phyloP scores from a whole-genome alignment of 2,888 invertebrate genomes.

The Gymnocheta viridis region DNA sequence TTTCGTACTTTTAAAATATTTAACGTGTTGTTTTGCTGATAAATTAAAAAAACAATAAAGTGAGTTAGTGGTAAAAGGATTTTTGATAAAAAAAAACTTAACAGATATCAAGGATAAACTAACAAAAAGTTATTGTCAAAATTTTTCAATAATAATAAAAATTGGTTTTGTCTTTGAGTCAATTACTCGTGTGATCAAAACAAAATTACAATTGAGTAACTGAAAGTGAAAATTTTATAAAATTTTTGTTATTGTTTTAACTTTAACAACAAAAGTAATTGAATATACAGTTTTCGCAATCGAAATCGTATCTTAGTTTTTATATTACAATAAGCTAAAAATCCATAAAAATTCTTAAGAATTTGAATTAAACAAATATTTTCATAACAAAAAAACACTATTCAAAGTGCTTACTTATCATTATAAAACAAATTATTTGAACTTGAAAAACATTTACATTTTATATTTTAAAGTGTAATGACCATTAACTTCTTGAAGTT shows the following conservation, averaged over 20 bases:
- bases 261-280: no score
- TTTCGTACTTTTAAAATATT: neutral
- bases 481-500: no score
- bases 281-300: no score
- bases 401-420: no score
- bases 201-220: neutral
- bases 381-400: no score
- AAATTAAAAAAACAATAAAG: conserved; percentile 22
- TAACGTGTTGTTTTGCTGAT: conserved; percentile 37
- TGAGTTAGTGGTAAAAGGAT: conserved; percentile 45
- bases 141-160: neutral
- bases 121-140: neutral
- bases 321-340: no score
- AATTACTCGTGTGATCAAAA: neutral
- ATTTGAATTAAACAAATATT: no score
- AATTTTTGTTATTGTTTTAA: neutral
- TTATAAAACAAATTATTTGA: no score
- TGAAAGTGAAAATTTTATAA: neutral
- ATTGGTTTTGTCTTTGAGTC: neutral
- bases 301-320: no score
- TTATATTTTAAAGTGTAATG: no score
- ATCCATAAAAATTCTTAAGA: no score
- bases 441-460: no score
- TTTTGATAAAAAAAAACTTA: neutral
- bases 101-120: neutral